Evolutionary conservation across 2,888 invertebrate genomes (phyloP).

Genomic region (Lutraria lutraria): DNA sequence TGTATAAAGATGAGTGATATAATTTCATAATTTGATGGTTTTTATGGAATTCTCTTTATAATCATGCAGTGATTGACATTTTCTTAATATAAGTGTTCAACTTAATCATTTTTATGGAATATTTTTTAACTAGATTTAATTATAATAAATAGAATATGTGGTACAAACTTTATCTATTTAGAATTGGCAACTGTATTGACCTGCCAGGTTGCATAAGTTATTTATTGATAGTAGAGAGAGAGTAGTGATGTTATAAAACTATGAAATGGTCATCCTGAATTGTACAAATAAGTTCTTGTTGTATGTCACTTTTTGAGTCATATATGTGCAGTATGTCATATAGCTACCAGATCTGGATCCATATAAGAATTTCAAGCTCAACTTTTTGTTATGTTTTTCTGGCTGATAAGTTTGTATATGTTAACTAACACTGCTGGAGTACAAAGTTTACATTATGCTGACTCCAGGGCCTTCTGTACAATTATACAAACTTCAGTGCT

Average conservation of each 20-base stretch:
- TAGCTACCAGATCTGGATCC: background rate
- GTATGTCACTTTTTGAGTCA: background rate
- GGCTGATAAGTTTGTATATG: background rate
- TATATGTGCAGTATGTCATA: background rate
- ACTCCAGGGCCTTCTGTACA: background rate
- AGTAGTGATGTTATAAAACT: background rate
- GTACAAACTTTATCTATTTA: too few species aligned
- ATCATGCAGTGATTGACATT: background rate
- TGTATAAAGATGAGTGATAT: background rate
- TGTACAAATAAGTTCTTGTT: background rate
- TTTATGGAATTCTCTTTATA: background rate
- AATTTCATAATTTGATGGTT: background rate
- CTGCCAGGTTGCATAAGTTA: too few species aligned
- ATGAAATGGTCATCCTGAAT: background rate
- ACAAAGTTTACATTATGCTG: background rate
- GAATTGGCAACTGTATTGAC: too few species aligned
- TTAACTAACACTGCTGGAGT: too few species aligned
- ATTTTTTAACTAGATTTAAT: too few species aligned
- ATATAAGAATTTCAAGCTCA: background rate
- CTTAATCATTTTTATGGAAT: background rate
- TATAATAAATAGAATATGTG: too few species aligned
- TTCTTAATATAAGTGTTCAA: background rate
- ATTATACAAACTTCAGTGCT: background rate
- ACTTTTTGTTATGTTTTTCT: background rate
- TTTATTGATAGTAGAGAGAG: background rate